These are phyloP conservation scores for Drosophila melanogaster DNA, from an alignment of 1,140 invertebrate species.

Conservation along the genomic window DNA sequence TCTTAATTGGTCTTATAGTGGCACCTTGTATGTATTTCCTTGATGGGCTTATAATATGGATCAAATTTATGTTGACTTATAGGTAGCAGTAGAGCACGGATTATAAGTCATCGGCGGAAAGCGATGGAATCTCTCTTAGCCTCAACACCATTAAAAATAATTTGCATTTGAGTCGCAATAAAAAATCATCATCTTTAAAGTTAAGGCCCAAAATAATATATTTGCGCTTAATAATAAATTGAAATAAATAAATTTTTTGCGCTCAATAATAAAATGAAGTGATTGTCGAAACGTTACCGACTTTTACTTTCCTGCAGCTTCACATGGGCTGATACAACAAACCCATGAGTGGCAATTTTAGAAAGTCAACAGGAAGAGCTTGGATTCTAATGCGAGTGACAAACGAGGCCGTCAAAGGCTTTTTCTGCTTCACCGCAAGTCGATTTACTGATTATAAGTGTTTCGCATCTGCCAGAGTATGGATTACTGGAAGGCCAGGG, in stretches of 20 bases:
- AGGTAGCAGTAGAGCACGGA: too few species aligned
- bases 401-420: constrained; percentile 20
- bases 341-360: constrained; percentile 29
- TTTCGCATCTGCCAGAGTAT: constrained; percentile 50
- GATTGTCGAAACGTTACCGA: background rate
- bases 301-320: background rate
- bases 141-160: too few species aligned
- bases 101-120: too few species aligned
- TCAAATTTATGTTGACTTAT: too few species aligned
- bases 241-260: background rate
- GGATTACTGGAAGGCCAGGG: constrained; percentile 62
- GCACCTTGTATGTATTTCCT: too few species aligned
- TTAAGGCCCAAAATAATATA: too few species aligned
- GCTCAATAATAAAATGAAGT: background rate
- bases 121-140: too few species aligned
- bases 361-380: background rate
- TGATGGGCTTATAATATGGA: too few species aligned
- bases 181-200: too few species aligned
- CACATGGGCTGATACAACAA: background rate
- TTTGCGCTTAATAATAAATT: too few species aligned
- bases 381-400: constrained; percentile 28
- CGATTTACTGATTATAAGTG: constrained; percentile 6
- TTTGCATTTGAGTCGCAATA: too few species aligned
- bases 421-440: constrained; percentile 6
- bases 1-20: too few species aligned